phyloP scores from a whole-genome alignment of 2,888 invertebrate species.

The Sminthurinus aureus region DNA sequence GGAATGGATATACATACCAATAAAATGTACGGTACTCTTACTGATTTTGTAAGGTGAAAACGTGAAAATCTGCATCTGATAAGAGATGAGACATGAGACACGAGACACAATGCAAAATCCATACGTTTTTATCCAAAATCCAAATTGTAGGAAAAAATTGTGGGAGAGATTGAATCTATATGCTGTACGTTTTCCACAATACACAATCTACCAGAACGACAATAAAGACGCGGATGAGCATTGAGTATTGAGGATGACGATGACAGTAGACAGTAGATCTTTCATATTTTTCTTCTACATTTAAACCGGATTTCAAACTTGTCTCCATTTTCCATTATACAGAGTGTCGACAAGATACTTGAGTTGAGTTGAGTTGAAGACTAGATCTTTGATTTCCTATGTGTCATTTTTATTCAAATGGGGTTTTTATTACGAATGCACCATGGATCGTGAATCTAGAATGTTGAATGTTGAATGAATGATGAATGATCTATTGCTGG shows the following conservation, averaged over 20 bases:
- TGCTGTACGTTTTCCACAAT: too few species aligned
- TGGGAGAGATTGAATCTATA: not conserved
- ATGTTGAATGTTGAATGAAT: too few species aligned
- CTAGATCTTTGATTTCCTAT: not conserved
- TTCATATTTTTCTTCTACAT: not conserved
- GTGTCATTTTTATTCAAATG: not conserved
- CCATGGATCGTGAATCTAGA: too few species aligned
- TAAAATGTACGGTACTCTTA: not conserved
- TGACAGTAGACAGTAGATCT: not conserved
- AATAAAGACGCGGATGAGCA: not conserved
- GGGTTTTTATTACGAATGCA: too few species aligned
- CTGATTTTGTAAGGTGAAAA: not conserved
- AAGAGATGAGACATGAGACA: constrained; percentile 1
- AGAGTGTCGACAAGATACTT: not conserved
- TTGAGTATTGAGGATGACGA: not conserved
- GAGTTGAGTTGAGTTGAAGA: not conserved
- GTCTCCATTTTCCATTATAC: not conserved
- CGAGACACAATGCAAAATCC: not conserved
- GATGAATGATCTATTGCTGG: too few species aligned
- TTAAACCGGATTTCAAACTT: constrained; percentile 7
- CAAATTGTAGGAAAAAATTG: not conserved
- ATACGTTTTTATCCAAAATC: not conserved
- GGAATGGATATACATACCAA: not conserved
- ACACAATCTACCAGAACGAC: too few species aligned
- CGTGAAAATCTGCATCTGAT: constrained; percentile 15